Conservation (phyloP, 2,113 vertebrate species). For the Thinocorus orbignyianus region DNA sequence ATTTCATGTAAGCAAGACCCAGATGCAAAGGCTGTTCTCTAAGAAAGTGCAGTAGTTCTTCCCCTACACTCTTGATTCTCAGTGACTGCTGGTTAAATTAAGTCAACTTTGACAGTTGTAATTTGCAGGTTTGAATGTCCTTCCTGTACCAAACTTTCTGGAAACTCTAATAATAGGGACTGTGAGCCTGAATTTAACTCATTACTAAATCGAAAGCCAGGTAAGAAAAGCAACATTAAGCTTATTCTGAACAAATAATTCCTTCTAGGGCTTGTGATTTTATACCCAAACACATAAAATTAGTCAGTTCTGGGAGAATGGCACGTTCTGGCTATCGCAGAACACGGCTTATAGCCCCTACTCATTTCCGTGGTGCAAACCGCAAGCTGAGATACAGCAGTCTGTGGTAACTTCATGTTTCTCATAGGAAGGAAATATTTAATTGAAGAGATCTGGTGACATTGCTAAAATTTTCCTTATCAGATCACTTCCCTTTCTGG, state of each 20-base stretch:
- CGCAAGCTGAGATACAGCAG: background rate
- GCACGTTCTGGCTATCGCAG: background rate
- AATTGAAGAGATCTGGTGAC: background rate
- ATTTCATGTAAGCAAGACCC: background rate
- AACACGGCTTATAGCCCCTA: fast-evolving
- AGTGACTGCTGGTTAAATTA: background rate
- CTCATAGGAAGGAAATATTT: background rate
- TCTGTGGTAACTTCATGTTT: background rate
- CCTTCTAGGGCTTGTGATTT: background rate
- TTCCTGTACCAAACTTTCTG: background rate
- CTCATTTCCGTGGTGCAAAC: background rate
- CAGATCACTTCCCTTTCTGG: background rate
- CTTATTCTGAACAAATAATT: background rate
- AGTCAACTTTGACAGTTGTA: background rate
- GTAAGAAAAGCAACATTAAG: fast-evolving
- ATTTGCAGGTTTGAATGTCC: background rate
- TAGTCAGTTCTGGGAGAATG: background rate
- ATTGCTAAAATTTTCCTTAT: background rate
- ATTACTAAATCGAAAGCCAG: background rate
- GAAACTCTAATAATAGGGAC: background rate
- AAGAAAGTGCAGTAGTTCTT: background rate
- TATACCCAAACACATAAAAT: background rate
- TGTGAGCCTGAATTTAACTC: background rate
- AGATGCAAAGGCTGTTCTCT: background rate
- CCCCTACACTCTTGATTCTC: background rate